These are phyloP conservation scores for Adineta ricciae DNA, from an alignment of 2,888 invertebrate species.

Conservation along the genomic window DNA sequence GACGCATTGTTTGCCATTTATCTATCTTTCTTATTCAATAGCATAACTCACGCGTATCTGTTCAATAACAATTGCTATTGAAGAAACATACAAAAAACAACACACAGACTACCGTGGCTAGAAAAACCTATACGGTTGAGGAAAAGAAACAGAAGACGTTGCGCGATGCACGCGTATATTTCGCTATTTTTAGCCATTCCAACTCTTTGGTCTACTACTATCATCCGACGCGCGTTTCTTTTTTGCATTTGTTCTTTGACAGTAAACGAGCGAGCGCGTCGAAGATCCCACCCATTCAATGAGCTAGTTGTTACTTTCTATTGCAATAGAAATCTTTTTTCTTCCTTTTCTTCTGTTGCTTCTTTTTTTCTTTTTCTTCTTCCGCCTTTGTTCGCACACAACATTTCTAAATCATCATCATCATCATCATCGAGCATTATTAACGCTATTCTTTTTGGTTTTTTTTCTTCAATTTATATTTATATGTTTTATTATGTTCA, in stretches of 20 bases:
- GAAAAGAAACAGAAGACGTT: background rate
- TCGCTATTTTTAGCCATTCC: background rate
- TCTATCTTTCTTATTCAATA: background rate
- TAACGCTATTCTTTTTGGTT: background rate
- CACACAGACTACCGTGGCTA: background rate
- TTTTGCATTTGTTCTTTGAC: slow-evolving; percentile 14
- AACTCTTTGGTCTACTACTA: background rate
- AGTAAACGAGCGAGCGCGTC: background rate
- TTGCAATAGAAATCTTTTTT: background rate
- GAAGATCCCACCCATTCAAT: background rate
- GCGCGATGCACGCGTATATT: background rate
- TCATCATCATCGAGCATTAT: background rate
- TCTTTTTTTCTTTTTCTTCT: background rate
- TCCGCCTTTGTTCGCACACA: background rate
- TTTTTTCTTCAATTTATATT: background rate
- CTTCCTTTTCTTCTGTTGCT: background rate
- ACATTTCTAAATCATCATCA: background rate
- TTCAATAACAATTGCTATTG: background rate
- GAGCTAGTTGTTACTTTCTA: background rate
- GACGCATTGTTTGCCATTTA: background rate
- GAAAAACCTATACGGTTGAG: background rate
- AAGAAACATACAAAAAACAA: background rate
- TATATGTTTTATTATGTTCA: background rate
- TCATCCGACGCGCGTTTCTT: slow-evolving; percentile 1
- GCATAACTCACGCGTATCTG: background rate